Base-by-base conservation (phyloP, 2,797 vertebrate genomes). In the Melanotaenia nigrans region DNA sequence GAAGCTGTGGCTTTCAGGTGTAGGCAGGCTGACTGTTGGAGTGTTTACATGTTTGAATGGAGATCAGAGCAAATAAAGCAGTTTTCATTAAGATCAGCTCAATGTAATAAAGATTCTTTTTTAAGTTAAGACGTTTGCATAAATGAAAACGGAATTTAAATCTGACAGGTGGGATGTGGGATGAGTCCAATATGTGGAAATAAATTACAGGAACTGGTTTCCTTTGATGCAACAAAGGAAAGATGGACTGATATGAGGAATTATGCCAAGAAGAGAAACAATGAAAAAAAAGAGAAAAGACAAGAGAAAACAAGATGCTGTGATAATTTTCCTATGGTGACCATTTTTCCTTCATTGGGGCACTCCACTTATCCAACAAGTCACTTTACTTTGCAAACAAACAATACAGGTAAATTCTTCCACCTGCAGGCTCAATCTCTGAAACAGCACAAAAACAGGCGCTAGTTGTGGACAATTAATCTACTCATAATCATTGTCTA, bases 401-500 rank as follows among this genome's bases (percentile, higher is more conserved):
- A 84, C 77, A 24, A 76, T 8, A 7, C 45, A 32, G 35, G 30
- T 7, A 61, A 51, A 47, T 64, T 64, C 54, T 60, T 51, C 58
- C 61, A 61, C 70, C 73, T 72, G 38, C 42, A 63, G 51, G 38
- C 85, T 73, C 40, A 55, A 71, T 74, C 61, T 75, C 18, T 40
- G 22, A 64, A 75, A 32, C n/a, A 3, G n/a, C 56, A 62, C 56
- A 45, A 36, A 36, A 78, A 74, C 22, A 70, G 45, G 75, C 14
- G 4, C 36, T 47, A 3, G 45, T 61, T 68, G 55, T 38, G 70
- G 73, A 72, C 68, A 85, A 85, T 88, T 38, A 80, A 69, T 86
- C 78, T 8, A 14, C 56, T 42, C 56, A 86, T 86, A 83, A 92
- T 77, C 77, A 71, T 75, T 14, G n/a, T 47, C 78, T 66, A 82